These are phyloP conservation scores for Baronia brevicornis DNA, from an alignment of 2,888 invertebrate genomes.

Conservation along the genomic window DNA sequence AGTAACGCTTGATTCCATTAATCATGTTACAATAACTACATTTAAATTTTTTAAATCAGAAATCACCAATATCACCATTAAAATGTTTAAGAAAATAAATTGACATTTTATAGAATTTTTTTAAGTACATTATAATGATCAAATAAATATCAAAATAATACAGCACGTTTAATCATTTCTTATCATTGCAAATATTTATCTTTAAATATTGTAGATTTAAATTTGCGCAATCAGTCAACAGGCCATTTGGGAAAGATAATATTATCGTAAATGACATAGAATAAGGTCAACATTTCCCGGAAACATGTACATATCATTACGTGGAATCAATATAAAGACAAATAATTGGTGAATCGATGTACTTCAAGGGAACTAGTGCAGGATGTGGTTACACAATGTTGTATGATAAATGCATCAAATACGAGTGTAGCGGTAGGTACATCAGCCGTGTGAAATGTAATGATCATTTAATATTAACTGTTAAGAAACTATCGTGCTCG, in stretches of 20 bases:
- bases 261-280: conserved; percentile 3
- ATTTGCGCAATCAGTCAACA: conserved; percentile 6
- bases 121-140: too few relatives aligned
- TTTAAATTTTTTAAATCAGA: too few relatives aligned
- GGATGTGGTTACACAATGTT: conserved; percentile 19
- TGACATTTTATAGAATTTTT: too few relatives aligned
- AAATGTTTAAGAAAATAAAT: too few relatives aligned
- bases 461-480: conserved; percentile 12
- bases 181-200: not conserved
- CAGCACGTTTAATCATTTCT: too few relatives aligned
- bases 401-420: conserved; percentile 11
- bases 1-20: too few relatives aligned
- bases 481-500: conserved; percentile 14
- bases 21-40: too few relatives aligned
- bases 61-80: too few relatives aligned
- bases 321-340: conserved; percentile 1
- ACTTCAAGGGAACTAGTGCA: conserved; percentile 32
- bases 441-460: conserved; percentile 9
- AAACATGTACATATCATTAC: too few relatives aligned
- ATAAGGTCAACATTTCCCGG: conserved; percentile 9
- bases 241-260: not conserved
- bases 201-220: conserved; percentile 5
- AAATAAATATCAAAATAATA: too few relatives aligned
- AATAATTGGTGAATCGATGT: conserved; percentile 33
- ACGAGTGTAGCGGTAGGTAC: conserved; percentile 3